A percentile compares a stretch with the other conserved stretches of the same genome.
Conservation (phyloP, 2,797 vertebrate genomes). For the Hylomyscus alleni region DNA sequence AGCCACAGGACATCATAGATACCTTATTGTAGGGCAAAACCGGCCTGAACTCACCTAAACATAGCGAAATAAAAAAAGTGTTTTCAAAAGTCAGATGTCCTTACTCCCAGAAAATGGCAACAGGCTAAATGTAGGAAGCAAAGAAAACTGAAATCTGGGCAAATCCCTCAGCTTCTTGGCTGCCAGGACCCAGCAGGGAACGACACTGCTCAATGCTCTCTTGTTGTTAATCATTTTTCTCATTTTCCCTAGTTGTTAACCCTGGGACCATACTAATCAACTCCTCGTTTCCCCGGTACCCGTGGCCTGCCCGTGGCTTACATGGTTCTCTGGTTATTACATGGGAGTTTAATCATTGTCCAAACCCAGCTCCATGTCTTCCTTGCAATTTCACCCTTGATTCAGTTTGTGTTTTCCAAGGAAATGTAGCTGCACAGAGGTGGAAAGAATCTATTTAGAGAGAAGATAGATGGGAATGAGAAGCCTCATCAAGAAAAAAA, state of each 20-base stretch:
- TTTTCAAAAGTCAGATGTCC: slow-evolving; percentile 12
- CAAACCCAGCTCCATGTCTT: slow-evolving; percentile 74
- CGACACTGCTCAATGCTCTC: slow-evolving; percentile 51
- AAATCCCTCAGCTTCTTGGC: neutral
- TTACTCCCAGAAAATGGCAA: neutral
- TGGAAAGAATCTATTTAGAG: slow-evolving; percentile 61
- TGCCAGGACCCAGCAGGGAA: slow-evolving; percentile 60
- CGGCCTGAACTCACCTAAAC: neutral
- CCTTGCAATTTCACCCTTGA: slow-evolving; percentile 72
- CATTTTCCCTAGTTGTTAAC: slow-evolving; percentile 81
- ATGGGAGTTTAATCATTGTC: slow-evolving; percentile 81
- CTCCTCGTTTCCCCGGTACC: slow-evolving; percentile 58
- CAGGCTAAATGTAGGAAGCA: neutral
- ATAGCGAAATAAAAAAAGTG: slow-evolving; percentile 7
- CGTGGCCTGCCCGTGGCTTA: slow-evolving; percentile 74
- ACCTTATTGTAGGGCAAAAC: neutral
- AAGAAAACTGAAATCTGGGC: slow-evolving; percentile 9
- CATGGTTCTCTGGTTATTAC: slow-evolving; percentile 78
- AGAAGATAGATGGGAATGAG: slow-evolving; percentile 50
- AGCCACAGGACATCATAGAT: neutral
- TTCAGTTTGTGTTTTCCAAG: slow-evolving; percentile 76
- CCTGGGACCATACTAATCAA: slow-evolving; percentile 78
- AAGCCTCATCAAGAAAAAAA: neutral
- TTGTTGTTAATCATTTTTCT: slow-evolving; percentile 84
- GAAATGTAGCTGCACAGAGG: slow-evolving; percentile 64